Conservation (phyloP, 2,797 vertebrate genomes). For the Mallotus villosus region DNA sequence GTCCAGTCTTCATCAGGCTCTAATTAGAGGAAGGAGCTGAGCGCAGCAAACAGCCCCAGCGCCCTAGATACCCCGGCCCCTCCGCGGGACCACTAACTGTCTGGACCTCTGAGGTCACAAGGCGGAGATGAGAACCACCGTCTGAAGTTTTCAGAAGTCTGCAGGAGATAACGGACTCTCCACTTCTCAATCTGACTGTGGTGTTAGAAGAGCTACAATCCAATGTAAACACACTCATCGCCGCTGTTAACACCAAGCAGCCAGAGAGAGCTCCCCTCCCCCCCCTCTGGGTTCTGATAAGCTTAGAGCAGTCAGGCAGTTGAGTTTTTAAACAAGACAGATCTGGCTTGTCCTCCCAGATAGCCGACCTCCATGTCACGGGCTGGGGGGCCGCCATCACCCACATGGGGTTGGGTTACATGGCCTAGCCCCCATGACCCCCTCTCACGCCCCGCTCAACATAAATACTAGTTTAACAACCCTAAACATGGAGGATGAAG, state of each 20-base stretch:
- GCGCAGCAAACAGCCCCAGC: not conserved
- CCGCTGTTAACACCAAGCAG: constrained; percentile 62
- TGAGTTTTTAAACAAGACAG: constrained; percentile 67
- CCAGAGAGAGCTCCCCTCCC: constrained; percentile 48
- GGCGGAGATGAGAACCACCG: constrained; percentile 42
- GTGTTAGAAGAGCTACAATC: constrained; percentile 65
- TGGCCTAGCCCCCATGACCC: constrained; percentile 39
- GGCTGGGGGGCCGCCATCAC: constrained; percentile 54
- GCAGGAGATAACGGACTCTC: constrained; percentile 62
- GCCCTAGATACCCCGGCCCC: not conserved
- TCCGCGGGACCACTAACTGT: not conserved
- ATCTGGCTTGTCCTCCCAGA: constrained; percentile 56
- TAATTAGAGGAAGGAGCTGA: not conserved
- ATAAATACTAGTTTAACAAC: constrained; percentile 76
- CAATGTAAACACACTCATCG: constrained; percentile 74
- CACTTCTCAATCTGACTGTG: constrained; percentile 60
- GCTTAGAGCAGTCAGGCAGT: constrained; percentile 56
- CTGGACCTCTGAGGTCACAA: not conserved
- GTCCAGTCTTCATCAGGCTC: not conserved
- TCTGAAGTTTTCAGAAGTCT: constrained; percentile 44
- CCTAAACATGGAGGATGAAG: constrained; percentile 68
- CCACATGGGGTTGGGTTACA: constrained; percentile 57
- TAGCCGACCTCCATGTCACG: constrained; percentile 60
- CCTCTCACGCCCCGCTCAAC: constrained; percentile 4
- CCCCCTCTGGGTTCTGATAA: constrained; percentile 54